Conservation (phyloP, 2,113 vertebrate genomes). For the Hippoglossus stenolepis region DNA sequence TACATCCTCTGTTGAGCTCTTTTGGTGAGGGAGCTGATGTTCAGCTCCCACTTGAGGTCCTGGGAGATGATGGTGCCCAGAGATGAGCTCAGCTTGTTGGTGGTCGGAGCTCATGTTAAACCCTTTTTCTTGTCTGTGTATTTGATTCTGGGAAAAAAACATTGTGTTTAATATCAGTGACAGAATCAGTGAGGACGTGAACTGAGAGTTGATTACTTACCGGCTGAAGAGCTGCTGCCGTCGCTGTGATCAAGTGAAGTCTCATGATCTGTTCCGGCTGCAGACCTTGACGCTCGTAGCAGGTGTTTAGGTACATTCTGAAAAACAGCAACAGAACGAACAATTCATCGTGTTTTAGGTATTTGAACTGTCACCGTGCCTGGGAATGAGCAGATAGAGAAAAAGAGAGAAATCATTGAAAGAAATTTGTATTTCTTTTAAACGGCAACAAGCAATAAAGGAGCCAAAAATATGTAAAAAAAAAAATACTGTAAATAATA, state of each 20-base stretch:
- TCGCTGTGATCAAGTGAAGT: background rate
- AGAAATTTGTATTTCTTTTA: no score
- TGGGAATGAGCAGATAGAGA: no score
- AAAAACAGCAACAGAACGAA: background rate
- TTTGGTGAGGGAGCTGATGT: no score
- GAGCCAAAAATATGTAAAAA: no score
- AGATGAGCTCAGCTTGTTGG: background rate
- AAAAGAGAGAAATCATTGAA: no score
- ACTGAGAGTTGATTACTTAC: constrained; percentile 24
- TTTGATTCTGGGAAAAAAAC: constrained; percentile 32
- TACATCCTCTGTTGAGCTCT: no score
- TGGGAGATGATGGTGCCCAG: no score
- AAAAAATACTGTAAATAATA: no score
- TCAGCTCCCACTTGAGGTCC: no score
- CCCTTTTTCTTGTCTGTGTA: constrained; percentile 18
- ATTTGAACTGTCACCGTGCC: no score
- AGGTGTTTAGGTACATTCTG: constrained; percentile 72
- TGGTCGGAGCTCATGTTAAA: constrained; percentile 5
- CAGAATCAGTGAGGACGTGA: background rate
- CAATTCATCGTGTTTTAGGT: no score
- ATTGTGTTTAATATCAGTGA: fast-evolving
- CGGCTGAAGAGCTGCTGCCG: background rate
- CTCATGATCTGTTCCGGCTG: background rate
- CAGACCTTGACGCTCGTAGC: constrained; percentile 23
- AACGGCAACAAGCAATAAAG: no score